Evolutionary conservation across 2,888 invertebrate genomes (phyloP), one percentile per base, ranked within the genome.

Genomic region (Xestia ashworthii): DNA sequence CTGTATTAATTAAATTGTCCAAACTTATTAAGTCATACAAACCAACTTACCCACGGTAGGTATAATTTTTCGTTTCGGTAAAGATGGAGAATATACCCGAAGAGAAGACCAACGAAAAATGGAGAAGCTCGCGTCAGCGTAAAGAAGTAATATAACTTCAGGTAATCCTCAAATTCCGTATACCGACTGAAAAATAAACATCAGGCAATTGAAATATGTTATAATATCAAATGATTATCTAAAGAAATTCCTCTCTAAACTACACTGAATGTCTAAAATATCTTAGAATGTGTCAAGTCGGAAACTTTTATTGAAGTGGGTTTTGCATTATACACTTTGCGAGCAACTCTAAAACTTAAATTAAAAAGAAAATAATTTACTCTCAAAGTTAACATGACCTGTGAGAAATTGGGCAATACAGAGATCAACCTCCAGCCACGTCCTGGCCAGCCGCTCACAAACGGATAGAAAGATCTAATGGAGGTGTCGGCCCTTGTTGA

Each of bases 51-150:
- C 70, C 70, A 70, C 5, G 70, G 70, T 25, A 70, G 70, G 25
- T 8, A 19, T 8, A 70, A 25, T 41, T 14, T 70, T 70, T 70
- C 19, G 14, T 86, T 87, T 38, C 88, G 88, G 68, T 80, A 88
- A 14, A 90, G 12, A 80, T 92, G 90, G 0, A 93, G 85, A 6
- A 92, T 48, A 62, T 93, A 94, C 9, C 94, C 94, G 60, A 88
- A 89, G 1, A 93, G 75, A 90, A 94, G 91, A 19, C 94, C 93
- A 5, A 94, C 92, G 58, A 93, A 91, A 81, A 93, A 93, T 3
- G 94, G 93, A 0, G 93, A 83, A 5, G 90, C 89, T 70, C 94
- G 83, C 0, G 92, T 88, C 12, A 94, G 58, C 5, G 70, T 60
- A 19, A 25, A 25, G 25, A 19, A 70, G 41, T 70, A 70, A 70